These are phyloP conservation scores for Brevimyrus niger DNA, from an alignment of 2,113 vertebrate genomes.

Conservation along the genomic window DNA sequence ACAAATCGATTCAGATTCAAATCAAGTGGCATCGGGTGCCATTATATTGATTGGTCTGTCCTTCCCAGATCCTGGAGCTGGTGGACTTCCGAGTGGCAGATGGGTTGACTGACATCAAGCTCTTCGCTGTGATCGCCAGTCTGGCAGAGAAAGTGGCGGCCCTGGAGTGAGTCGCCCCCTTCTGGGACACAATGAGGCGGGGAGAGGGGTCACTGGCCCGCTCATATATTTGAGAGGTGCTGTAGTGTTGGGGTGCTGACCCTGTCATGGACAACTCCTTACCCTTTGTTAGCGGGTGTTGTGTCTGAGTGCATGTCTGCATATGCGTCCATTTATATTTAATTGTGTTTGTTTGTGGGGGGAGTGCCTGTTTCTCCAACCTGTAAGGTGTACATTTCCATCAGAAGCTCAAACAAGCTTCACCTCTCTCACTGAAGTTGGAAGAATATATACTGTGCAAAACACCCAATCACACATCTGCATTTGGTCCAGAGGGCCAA, in stretches of 20 bases:
- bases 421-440: background rate
- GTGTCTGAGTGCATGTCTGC: background rate
- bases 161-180: conserved; percentile 74
- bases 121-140: conserved; percentile 82
- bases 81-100: conserved; percentile 89
- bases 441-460: background rate
- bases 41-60: background rate
- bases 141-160: conserved; percentile 82
- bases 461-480: background rate
- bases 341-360: background rate
- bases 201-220: conserved; percentile 48
- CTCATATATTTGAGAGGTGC: conserved; percentile 42
- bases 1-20: background rate
- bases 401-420: background rate
- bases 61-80: conserved; percentile 79
- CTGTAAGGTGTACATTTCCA: background rate
- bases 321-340: background rate
- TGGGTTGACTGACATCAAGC: conserved; percentile 83
- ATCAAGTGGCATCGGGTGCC: background rate
- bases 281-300: background rate
- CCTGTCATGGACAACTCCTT: background rate
- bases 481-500: background rate
- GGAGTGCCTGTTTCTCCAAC: too few relatives aligned
- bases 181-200: conserved; percentile 62
- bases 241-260: background rate